Evolutionary conservation across 2,888 invertebrate species (phyloP), one percentile per base, ranked within the genome.

Genomic region (Eristalis arbustorum): DNA sequence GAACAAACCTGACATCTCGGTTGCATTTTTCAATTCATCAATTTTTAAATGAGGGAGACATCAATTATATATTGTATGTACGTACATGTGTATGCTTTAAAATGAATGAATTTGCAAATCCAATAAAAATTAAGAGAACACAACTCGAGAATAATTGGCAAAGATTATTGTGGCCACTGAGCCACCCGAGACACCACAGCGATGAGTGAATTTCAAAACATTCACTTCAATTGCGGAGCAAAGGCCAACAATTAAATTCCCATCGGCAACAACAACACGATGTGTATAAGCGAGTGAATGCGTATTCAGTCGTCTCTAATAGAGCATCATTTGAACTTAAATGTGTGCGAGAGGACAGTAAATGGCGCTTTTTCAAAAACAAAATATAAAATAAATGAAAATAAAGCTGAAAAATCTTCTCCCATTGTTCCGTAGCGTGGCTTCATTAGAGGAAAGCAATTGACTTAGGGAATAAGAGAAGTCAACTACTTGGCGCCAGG

Each of bases 401-500:
- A 59, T 63, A 28, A 25, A 40, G 49, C 13, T 68, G 31, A 31
- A 49, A 80, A 49, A 74, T 71, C 62, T 49, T 83, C 82, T 68
- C 82, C 74, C 83, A 83, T 83, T 79, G 75, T 78, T 78, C 67
- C 64, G 72, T 68, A 78, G 72, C 61, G 69, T 67, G 63, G 37
- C 57, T 71, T 74, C 78, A 87, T 78, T 83, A 75, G 71, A 57
- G 69, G 42, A 57, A 82, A 75, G 74, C 74, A 87, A 87, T 75
- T 83, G 83, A 87, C 83, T 79, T 78, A 75, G 78, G 78, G 75
- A 75, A 79, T 75, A 59, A 72, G 59, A 75, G 74, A 83, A 74
- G 79, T 72, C 71, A 87, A 75, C 78, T 76, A 80, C 79, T 84
- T 88, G 83, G 88, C 88, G 88, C 88, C 88, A 71, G 88, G 79